phyloP scores from a whole-genome alignment of 2,113 vertebrate genomes.

The Tychaedon coryphoeus region DNA sequence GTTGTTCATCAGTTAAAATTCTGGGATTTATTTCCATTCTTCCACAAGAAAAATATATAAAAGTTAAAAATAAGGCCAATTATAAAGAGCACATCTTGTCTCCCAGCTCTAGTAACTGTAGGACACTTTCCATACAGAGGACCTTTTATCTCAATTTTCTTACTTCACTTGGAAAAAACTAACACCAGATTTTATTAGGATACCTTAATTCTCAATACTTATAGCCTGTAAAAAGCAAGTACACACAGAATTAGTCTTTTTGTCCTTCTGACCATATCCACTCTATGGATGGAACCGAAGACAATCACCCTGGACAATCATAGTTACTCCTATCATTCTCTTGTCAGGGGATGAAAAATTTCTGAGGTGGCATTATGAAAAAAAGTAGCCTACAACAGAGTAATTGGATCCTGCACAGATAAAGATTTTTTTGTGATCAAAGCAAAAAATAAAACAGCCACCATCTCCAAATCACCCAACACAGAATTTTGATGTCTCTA shows the following conservation, averaged over 20 bases:
- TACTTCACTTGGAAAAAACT: constrained; percentile 8
- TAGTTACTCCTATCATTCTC: background rate
- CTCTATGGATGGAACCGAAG: background rate
- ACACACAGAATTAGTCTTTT: background rate
- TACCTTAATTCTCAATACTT: constrained; percentile 22
- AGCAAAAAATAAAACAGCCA: constrained; percentile 13
- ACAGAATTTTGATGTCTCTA: background rate
- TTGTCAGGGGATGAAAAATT: background rate
- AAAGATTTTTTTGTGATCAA: background rate
- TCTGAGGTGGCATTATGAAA: background rate
- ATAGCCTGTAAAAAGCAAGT: background rate
- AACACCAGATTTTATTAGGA: background rate
- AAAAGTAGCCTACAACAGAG: background rate
- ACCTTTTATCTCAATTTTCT: background rate
- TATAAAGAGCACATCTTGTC: background rate
- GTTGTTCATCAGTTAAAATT: background rate
- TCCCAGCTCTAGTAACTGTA: background rate
- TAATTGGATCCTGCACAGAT: constrained; percentile 2
- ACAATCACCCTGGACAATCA: background rate
- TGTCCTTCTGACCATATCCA: background rate
- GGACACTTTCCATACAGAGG: background rate
- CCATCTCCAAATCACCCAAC: background rate
- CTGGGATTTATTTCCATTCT: background rate
- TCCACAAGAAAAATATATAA: background rate
- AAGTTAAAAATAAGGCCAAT: constrained; percentile 26